Evolutionary conservation across 2,797 vertebrate species (phyloP), one percentile per base, ranked within the genome.

Genomic region (Propithecus deckenii): DNA sequence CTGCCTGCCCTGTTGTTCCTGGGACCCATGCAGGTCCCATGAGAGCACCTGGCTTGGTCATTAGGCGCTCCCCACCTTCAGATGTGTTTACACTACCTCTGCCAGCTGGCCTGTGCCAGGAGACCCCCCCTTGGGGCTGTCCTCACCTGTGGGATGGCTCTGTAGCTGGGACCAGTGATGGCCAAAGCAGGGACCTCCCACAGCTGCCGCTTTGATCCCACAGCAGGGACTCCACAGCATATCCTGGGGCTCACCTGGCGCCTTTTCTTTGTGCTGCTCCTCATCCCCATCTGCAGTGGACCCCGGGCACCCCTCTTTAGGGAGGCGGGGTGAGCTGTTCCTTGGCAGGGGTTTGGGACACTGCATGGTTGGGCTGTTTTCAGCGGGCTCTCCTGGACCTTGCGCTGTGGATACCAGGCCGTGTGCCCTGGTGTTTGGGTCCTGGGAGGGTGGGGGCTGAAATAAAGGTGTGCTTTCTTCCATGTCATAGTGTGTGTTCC

Each of bases 391-490:
- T 83, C 84, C 83, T 67, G 57, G 35, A 38, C 65, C 23, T 23
- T 11, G 48, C 10, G 7, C 46, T 5, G 0, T 22, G 41, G 32
- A 38, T 35, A 30, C 55, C 11, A 43, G 81, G 86, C 32, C 10
- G 0, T 20, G 48, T 55, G 43, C 91, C 10, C 0, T 76, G 52
- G 38, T 61, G 38, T 50, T 43, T 89, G 79, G 76, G 86, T 55
- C 71, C 57, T 63, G 35, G 72, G 78, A 78, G 12, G 14, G 43
- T 41, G 46, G 52, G 76, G 79, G 9, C 23, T 50, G 92, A 87
- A 95, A 96, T 96, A 96, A 98, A 97, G 61, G 50, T n/a, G 41
- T 88, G 25, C 43, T 78, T 88, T 87, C 85, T 94, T 88, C 85
- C 43, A 17, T 17, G 38, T 50, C 38, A 1, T 12, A 14, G 7